A percentile compares a stretch with the other conserved stretches of the same genome.
These are phyloP conservation scores for Chironomus tepperi DNA, from an alignment of 1,140 invertebrate genomes.

Conservation along the genomic window DNA sequence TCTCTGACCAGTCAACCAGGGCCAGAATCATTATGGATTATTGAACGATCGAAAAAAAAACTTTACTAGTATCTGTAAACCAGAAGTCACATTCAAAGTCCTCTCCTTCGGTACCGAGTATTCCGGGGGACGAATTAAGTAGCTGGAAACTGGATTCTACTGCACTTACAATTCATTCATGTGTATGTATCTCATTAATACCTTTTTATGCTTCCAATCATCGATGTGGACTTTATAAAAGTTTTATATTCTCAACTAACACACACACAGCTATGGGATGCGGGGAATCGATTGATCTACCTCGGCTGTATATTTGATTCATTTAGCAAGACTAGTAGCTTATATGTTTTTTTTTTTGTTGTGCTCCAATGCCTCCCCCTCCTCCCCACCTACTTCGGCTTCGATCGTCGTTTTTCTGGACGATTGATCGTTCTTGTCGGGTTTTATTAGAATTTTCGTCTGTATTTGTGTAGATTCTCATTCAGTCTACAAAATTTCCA, in stretches of 20 bases:
- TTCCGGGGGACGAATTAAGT: background rate
- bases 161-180: background rate
- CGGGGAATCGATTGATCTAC: background rate
- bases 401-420: background rate
- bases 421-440: too few relatives aligned
- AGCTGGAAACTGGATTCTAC: constrained; percentile 6
- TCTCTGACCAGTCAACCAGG: background rate
- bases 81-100: background rate
- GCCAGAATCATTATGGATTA: too few relatives aligned
- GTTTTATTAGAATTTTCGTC: too few relatives aligned
- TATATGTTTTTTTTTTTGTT: background rate
- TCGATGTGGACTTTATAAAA: too few relatives aligned
- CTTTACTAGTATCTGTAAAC: constrained; percentile 2
- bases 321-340: constrained; percentile 19
- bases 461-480: too few relatives aligned
- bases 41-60: too few relatives aligned
- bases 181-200: too few relatives aligned
- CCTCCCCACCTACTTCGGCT: background rate
- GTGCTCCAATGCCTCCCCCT: background rate
- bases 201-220: too few relatives aligned
- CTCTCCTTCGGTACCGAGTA: background rate
- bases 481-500: too few relatives aligned
- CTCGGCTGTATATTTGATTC: background rate
- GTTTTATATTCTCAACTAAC: too few relatives aligned
- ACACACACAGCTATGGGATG: too few relatives aligned